Evolutionary conservation across 2,888 invertebrate species (phyloP).

Genomic region (Temnothorax unifasciatus): DNA sequence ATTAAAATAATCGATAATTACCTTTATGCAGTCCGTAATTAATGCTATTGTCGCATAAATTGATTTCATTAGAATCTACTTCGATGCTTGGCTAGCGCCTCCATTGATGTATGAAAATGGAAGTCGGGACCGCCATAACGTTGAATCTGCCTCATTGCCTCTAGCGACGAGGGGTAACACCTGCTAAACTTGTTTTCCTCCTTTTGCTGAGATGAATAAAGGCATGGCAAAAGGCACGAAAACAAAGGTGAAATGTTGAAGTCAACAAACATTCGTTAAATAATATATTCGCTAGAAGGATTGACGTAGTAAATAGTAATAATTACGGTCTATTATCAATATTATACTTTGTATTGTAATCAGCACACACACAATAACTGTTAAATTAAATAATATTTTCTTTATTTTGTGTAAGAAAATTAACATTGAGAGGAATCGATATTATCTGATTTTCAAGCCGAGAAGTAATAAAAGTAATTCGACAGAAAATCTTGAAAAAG

Average conservation of each 20-base stretch:
- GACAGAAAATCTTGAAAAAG: not conserved
- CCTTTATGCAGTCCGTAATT: slow-evolving; percentile 41
- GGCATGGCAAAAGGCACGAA: slow-evolving; percentile 26
- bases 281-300: slow-evolving; percentile 49
- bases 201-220: slow-evolving; percentile 43
- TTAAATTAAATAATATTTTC: not conserved
- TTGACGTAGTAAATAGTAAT: not conserved
- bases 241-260: slow-evolving; percentile 46
- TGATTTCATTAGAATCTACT: slow-evolving; percentile 36
- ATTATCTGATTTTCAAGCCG: not conserved
- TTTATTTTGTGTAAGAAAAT: not conserved
- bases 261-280: slow-evolving; percentile 68
- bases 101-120: slow-evolving; percentile 56
- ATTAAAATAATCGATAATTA: slow-evolving; percentile 53
- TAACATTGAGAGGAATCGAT: not conserved
- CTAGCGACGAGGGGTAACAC: slow-evolving; percentile 27
- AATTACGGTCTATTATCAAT: not conserved
- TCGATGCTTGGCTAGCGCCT: slow-evolving; percentile 26
- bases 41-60: slow-evolving; percentile 52
- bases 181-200: slow-evolving; percentile 25
- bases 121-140: slow-evolving; percentile 33
- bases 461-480: not conserved
- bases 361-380: too few species aligned
- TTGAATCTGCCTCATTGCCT: slow-evolving; percentile 34
- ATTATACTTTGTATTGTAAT: not conserved